Conservation (phyloP, 1,140 invertebrate species). For the Zaprionus taronus region DNA sequence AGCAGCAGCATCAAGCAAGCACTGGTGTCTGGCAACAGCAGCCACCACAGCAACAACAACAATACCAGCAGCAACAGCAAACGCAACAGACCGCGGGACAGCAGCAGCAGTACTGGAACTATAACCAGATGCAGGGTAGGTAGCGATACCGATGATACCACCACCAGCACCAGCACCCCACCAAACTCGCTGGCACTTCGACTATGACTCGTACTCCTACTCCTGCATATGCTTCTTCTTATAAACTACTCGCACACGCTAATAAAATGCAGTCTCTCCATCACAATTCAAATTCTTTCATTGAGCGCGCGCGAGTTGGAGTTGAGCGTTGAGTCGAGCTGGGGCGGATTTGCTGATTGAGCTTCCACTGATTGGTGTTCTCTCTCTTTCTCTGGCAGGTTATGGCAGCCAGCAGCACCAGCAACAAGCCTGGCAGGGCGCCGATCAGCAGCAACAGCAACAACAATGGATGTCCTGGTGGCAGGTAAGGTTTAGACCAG, state of each 20-base stretch:
- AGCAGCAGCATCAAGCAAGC: slow-evolving; percentile 55
- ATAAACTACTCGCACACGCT: slow-evolving; percentile 29
- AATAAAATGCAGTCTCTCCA: slow-evolving; percentile 31
- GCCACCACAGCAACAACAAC: slow-evolving; percentile 47
- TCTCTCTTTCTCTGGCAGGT: slow-evolving; percentile 42
- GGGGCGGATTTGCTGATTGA: background rate
- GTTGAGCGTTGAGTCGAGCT: background rate
- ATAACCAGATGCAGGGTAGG: slow-evolving; percentile 79
- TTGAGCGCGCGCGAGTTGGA: background rate
- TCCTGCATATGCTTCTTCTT: slow-evolving; percentile 37
- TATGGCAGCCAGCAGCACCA: slow-evolving; percentile 79
- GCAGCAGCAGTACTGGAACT: slow-evolving; percentile 79
- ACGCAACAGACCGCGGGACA: slow-evolving; percentile 65
- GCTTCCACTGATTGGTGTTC: background rate
- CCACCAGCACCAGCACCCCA: background rate
- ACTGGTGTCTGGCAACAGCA: slow-evolving; percentile 64
- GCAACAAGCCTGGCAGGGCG: slow-evolving; percentile 71
- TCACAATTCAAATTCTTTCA: slow-evolving; percentile 31
- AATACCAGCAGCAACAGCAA: slow-evolving; percentile 63
- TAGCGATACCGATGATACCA: slow-evolving; percentile 24
- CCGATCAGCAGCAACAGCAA: slow-evolving; percentile 75
- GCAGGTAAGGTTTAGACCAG: slow-evolving; percentile 62
- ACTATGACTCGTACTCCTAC: background rate
- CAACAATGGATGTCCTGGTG: slow-evolving; percentile 84
- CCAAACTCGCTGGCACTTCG: background rate